A percentile compares a stretch with the other conserved stretches of the same genome.
Conservation (phyloP, 2,113 vertebrate species). For the Falcunculus frontatus region DNA sequence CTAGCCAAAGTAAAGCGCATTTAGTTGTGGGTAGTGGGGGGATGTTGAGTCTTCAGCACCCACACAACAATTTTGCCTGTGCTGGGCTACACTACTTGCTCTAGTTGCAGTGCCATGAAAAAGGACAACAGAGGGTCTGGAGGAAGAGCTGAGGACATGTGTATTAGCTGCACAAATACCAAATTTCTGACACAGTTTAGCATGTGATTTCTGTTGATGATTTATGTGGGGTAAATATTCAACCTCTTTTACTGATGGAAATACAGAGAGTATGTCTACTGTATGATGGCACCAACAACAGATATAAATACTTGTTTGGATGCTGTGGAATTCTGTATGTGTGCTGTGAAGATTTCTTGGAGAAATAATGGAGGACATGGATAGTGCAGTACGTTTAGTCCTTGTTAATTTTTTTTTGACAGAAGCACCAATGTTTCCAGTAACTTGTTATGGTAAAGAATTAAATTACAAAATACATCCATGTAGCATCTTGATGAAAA, state of each 20-base stretch:
- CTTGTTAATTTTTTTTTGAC: background rate
- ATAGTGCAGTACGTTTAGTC: background rate
- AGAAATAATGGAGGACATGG: background rate
- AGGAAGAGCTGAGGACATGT: background rate
- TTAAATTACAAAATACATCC: background rate
- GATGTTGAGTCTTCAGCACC: background rate
- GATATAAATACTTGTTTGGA: background rate
- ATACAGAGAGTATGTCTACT: background rate
- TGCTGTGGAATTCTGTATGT: background rate
- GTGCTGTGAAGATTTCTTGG: background rate
- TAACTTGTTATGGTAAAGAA: background rate
- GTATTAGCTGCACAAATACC: background rate
- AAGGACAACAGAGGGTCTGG: background rate
- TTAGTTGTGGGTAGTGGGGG: background rate
- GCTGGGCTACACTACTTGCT: rapidly evolving
- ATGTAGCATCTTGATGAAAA: background rate
- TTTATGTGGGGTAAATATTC: background rate
- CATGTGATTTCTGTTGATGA: background rate
- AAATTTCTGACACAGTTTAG: background rate
- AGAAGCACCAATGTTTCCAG: background rate
- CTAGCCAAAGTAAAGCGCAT: background rate
- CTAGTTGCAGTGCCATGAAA: background rate
- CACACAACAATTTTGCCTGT: background rate
- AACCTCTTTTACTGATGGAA: background rate
- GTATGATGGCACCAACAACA: background rate